phyloP scores from a whole-genome alignment of 2,888 invertebrate genomes.

The Periphyllus acericola region DNA sequence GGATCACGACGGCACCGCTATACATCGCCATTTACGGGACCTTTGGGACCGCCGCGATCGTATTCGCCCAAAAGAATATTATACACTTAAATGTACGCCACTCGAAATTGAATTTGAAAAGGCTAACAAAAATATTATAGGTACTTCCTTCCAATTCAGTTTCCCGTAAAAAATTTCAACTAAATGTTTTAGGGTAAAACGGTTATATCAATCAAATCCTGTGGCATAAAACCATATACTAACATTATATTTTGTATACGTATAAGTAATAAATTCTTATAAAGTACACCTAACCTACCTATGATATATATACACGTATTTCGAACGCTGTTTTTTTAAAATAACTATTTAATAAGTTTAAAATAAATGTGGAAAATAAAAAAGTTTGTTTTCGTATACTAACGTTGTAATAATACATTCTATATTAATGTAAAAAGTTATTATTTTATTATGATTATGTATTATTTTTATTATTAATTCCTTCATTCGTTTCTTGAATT shows the following conservation, averaged over 20 bases:
- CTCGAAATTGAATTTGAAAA: constrained; percentile 58
- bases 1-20: constrained; percentile 62
- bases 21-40: constrained; percentile 64
- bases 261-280: background rate
- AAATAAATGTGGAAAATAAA: background rate
- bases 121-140: constrained; percentile 37
- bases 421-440: too few species aligned
- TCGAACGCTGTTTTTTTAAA: background rate
- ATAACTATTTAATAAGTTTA: background rate
- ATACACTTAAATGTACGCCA: constrained; percentile 59
- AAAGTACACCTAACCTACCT: background rate
- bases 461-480: background rate
- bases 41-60: constrained; percentile 62
- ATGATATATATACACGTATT: background rate
- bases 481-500: background rate
- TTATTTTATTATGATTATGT: background rate
- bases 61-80: constrained; percentile 61
- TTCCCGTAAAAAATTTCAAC: constrained; percentile 30
- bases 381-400: too few species aligned
- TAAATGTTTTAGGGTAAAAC: constrained; percentile 53
- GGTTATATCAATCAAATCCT: constrained; percentile 53
- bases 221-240: constrained; percentile 2
- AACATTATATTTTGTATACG: background rate
- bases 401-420: too few species aligned
- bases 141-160: constrained; percentile 43